Evolutionary conservation across 2,113 vertebrate genomes (phyloP).

Genomic region (Oryzias melastigma): DNA sequence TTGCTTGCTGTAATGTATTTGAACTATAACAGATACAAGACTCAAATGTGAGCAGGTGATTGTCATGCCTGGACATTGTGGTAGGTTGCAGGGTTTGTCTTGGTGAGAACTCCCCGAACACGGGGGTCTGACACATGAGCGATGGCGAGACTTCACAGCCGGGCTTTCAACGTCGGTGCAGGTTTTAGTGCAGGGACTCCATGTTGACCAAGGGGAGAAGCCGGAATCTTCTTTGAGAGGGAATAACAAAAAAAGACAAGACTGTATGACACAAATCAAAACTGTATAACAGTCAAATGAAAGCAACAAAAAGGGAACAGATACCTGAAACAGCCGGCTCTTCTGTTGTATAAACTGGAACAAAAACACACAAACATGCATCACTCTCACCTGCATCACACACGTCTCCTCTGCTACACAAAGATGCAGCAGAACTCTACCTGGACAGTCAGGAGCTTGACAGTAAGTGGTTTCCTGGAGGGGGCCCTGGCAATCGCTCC

Average conservation of each 20-base stretch:
- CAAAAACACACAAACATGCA: background rate
- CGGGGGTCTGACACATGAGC: conserved; percentile 70
- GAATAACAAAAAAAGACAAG: background rate
- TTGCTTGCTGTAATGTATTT: too few species aligned
- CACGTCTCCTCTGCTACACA: background rate
- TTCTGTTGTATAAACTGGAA: conserved; percentile 57
- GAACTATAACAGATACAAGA: background rate
- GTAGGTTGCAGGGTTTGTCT: conserved; percentile 84
- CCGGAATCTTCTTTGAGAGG: conserved; percentile 70
- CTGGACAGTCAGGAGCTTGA: conserved; percentile 79
- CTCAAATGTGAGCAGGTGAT: rapidly evolving
- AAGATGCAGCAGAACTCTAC: conserved; percentile 62
- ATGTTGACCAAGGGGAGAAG: conserved; percentile 79
- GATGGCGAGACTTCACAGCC: conserved; percentile 74
- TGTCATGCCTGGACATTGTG: conserved; percentile 80
- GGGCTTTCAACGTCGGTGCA: conserved; percentile 79
- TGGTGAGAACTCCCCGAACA: conserved; percentile 78
- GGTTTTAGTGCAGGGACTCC: conserved; percentile 83
- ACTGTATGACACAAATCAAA: background rate
- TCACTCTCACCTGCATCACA: background rate
- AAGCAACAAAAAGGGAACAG: background rate
- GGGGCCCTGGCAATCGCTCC: conserved; percentile 75
- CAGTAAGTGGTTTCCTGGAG: conserved; percentile 79
- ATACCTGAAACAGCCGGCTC: conserved; percentile 67
- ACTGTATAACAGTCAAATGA: background rate